These are phyloP conservation scores for Trachurus trachurus DNA, from an alignment of 2,797 vertebrate genomes.

Conservation along the genomic window DNA sequence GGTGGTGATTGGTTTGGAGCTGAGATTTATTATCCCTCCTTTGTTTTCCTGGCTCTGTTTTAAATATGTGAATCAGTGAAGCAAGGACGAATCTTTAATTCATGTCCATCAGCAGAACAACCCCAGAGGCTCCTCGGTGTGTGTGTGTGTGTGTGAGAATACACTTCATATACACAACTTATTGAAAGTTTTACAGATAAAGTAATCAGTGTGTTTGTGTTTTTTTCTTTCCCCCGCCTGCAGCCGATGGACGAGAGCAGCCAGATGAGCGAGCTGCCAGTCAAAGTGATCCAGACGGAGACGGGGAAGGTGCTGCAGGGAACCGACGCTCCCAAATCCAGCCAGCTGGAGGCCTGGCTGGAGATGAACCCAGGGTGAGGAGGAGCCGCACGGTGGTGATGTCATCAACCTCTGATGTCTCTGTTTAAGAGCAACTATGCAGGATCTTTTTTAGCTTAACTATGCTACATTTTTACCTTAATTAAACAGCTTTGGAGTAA, in stretches of 20 bases:
- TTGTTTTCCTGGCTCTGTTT: neutral
- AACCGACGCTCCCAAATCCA: slow-evolving; percentile 96
- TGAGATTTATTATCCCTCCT: slow-evolving; percentile 3
- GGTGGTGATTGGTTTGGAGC: neutral
- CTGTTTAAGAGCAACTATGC: too few species aligned
- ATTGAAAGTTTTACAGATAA: neutral
- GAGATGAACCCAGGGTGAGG: slow-evolving; percentile 98
- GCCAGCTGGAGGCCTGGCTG: slow-evolving; percentile 97
- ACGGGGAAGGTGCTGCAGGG: slow-evolving; percentile 97
- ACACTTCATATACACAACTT: neutral
- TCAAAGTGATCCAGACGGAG: slow-evolving; percentile 98
- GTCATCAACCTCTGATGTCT: neutral
- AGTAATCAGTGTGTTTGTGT: slow-evolving; percentile 11
- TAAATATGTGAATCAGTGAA: slow-evolving; percentile 4
- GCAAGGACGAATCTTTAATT: neutral
- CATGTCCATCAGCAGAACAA: neutral
- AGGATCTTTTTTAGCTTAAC: too few species aligned
- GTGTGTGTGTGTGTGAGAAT: neutral
- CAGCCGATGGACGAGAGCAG: slow-evolving; percentile 98
- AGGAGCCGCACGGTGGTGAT: neutral
- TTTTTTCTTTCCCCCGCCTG: slow-evolving; percentile 15
- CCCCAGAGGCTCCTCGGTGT: too few species aligned
- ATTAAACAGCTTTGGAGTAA: too few species aligned
- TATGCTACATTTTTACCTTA: too few species aligned
- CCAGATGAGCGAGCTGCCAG: slow-evolving; percentile 98